Evolutionary conservation across 1,140 invertebrate genomes (phyloP), one percentile per base, ranked within the genome.

Genomic region (Pseudomyrmex dendroicus): DNA sequence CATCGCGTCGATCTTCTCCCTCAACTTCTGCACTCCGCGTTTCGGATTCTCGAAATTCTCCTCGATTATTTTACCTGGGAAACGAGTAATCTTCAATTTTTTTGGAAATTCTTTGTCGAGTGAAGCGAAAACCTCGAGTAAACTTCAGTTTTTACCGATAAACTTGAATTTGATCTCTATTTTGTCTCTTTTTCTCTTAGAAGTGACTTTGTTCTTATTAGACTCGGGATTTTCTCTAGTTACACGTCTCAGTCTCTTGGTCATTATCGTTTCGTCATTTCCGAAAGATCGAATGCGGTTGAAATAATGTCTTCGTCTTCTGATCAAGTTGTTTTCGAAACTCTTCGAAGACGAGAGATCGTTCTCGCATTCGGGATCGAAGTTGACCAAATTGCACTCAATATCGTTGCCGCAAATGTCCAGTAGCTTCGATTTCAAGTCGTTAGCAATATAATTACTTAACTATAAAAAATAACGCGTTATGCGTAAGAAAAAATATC

Each of bases 161-260:
- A 93, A 82, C 56, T 87, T 87, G 54, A 92, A 92, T 48, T 91
- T 93, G n/a, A 93, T 87, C 57, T 92, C 91, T 46, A 92, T 89
- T 46, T 82, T 91, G 7, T 91, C 88, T 63, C 67, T 89, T 62
- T 84, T 85, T 35, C 64, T 82, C 20, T 83, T 66, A 17, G 50
- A 8, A 64, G 61, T 82, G 15, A 1, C 35, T 82, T 86, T 83
- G 61, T 82, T 63, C 68, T 78, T 73, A 9, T 78, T 25, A 0
- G 9, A 1, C 0, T 63, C 20, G 46, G 20, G 12, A 7, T 66
- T 76, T n/a, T 10, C 9, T 52, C 76, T 87, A n/a, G 8, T 8
- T 12, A 17, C 12, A 20, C 78, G 67, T 85, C 73, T 82, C 12
- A 50, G 59, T 64, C 52, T 86, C 5, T 44, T 10, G 1, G 17